Evolutionary conservation across 37 sponge, comb jelly and placozoan species (phyloP), one percentile per base, ranked within the genome.

Genomic region (Spongilla lacustris): DNA sequence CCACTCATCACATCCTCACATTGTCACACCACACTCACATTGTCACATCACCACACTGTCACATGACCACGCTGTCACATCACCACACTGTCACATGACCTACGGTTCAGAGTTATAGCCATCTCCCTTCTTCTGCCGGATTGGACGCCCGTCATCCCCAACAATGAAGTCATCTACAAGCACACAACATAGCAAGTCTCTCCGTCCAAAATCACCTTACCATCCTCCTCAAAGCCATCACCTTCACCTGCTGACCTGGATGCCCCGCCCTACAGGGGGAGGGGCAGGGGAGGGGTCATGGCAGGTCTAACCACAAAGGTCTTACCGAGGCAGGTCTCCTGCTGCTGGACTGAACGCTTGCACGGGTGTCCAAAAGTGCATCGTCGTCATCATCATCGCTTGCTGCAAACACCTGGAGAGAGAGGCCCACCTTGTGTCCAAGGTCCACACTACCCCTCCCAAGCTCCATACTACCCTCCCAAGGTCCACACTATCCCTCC

Each of bases 91-190:
- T 10, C 46, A 46, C 46, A 50, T 35, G 2, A 83, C 90, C 84
- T 33, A 93, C 93, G 89, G 86, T n/a, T 93, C 90, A 26, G 87
- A 30, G 66, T 36, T 81, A 0, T 79, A 50, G 30, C 88, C 93
- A 67, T 71, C 78, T 27, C 78, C 73, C n/a, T n/a, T n/a, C 67
- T 91, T 91, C 71, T 58, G 71, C 24, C 85, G 74, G 23, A 98
- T 85, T 0, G 95, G 94, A 28, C 77, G 84, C 2, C 94, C 95
- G 74, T 85, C 71, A 36, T 98, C 98, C 71, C 90, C 98, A 77
- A 98, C 98, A 84, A 98, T 95, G 67, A 98, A 95, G 77, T 93
- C 95, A 81, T 50, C 75, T 23, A 50, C 25, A 49, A 81, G 28
- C 46, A 46, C 46, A 46, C 46, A 46, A 46, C 36, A 30, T 8